These are phyloP conservation scores for Argentina silus DNA, from an alignment of 2,797 vertebrate genomes.

Conservation along the genomic window DNA sequence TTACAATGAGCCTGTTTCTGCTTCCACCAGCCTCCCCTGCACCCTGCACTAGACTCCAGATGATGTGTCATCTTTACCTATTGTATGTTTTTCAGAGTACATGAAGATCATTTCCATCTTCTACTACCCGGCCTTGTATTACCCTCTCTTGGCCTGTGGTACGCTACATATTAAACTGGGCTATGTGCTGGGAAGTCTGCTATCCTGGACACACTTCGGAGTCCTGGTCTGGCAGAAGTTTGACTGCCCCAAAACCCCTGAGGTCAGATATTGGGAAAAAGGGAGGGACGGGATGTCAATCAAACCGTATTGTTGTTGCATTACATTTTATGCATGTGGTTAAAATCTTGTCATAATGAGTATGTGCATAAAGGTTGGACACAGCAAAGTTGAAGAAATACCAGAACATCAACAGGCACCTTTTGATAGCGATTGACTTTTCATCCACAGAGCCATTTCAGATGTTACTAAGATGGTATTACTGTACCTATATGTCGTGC, in stretches of 20 bases:
- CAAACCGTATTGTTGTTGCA: no score
- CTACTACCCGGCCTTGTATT: conserved; percentile 92
- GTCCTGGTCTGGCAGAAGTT: conserved; percentile 89
- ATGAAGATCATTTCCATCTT: conserved; percentile 90
- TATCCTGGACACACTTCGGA: conserved; percentile 88
- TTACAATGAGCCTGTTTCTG: no score
- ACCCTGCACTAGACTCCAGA: no score
- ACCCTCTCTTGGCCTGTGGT: conserved; percentile 87
- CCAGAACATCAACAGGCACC: no score
- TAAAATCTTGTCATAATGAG: no score
- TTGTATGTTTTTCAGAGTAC: conserved; percentile 73
- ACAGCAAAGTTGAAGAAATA: no score
- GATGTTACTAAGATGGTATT: neutral
- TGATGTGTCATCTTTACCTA: no score
- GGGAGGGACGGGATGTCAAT: neutral
- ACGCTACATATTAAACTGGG: conserved; percentile 73
- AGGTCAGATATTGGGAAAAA: conserved; percentile 64
- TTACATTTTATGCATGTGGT: no score
- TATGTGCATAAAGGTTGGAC: no score
- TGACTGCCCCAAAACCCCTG: conserved; percentile 88
- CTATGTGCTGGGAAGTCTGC: conserved; percentile 80
- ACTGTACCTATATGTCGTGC: neutral
- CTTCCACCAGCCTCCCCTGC: no score
- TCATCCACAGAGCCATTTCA: no score
- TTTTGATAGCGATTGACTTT: no score